Evolutionary conservation across 2,113 vertebrate genomes (phyloP).

Genomic region (Raja brachyura): DNA sequence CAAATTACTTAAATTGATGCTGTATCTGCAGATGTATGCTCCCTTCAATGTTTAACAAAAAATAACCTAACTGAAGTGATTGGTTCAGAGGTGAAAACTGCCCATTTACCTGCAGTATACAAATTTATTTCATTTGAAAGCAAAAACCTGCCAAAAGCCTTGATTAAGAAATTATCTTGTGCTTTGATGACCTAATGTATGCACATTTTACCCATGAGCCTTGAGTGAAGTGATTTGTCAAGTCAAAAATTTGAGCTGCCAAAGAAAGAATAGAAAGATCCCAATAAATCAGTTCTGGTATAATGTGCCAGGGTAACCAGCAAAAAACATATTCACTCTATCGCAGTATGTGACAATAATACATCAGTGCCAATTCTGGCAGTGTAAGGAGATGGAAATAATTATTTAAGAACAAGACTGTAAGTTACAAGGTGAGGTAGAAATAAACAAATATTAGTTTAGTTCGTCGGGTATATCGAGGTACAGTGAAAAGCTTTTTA

Average conservation of each 20-base stretch:
- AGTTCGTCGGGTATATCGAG: no score
- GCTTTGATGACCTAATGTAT: not conserved
- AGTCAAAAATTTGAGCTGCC: not conserved
- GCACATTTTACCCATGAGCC: not conserved
- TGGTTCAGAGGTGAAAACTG: not conserved
- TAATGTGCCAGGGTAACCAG: no score
- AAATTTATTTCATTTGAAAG: not conserved
- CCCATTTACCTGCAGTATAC: not conserved
- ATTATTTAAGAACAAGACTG: not conserved
- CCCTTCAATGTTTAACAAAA: not conserved
- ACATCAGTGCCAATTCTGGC: no score
- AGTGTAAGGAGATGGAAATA: not conserved
- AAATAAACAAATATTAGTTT: not conserved
- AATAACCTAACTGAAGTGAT: not conserved
- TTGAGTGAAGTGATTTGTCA: not conserved
- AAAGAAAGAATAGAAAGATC: no score
- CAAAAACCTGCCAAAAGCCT: not conserved
- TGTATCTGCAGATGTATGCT: not conserved
- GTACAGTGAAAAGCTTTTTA: no score
- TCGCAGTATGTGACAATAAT: no score
- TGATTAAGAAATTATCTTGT: not conserved
- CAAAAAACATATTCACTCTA: no score
- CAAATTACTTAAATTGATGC: not conserved
- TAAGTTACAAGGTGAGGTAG: not conserved
- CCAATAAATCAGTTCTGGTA: no score